A percentile compares a stretch with the other conserved stretches of the same genome.
Conservation (phyloP, 2,797 vertebrate genomes). For the Rhinella marina region DNA sequence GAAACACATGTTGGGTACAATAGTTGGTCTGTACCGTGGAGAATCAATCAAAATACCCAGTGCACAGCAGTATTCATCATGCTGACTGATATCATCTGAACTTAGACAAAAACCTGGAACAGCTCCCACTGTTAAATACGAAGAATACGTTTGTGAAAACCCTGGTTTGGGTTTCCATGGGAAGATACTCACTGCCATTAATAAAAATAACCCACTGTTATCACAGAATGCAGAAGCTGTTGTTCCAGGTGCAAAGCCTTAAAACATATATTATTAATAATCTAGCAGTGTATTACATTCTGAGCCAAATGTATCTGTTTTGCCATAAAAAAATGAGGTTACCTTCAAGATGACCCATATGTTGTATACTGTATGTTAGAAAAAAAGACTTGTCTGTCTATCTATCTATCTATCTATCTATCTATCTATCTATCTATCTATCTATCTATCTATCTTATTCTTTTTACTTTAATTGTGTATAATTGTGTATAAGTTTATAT, state of each 20-base stretch:
- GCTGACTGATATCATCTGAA: constrained; percentile 54
- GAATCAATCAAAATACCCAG: constrained; percentile 58
- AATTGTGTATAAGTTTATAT: too few relatives aligned
- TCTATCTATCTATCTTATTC: background rate
- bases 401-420: background rate
- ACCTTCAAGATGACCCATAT: background rate
- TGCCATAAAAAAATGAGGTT: background rate
- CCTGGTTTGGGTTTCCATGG: constrained; percentile 6
- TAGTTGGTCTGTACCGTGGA: constrained; percentile 43
- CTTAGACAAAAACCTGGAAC: constrained; percentile 48
- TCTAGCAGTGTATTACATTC: constrained; percentile 12
- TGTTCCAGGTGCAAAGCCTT: constrained; percentile 13
- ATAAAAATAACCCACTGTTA: constrained; percentile 43
- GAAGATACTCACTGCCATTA: constrained; percentile 29
- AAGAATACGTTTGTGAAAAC: constrained; percentile 35
- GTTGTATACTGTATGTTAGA: background rate
- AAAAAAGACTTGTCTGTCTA: background rate
- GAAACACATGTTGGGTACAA: constrained; percentile 54
- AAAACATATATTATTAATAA: constrained; percentile 38
- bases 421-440: background rate
- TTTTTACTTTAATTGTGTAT: background rate
- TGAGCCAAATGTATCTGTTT: background rate
- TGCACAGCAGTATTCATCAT: constrained; percentile 59
- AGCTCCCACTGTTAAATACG: constrained; percentile 48
- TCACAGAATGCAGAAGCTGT: constrained; percentile 28